Percentiles rank a stretch among this genome's conserved stretches.
Conservation (phyloP, 2,888 invertebrate genomes). For the Pheosia tremula region DNA sequence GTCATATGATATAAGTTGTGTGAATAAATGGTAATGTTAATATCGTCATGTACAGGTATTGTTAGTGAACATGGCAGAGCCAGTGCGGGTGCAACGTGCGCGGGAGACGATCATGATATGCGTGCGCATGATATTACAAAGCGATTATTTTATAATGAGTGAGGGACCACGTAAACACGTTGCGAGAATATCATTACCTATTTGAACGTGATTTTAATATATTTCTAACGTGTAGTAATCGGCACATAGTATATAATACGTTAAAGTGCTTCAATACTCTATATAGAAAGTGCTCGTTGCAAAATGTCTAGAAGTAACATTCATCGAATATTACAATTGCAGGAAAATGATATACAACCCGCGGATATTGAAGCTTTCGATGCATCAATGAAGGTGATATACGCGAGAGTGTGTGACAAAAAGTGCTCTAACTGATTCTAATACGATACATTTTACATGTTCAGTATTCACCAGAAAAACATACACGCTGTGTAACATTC, state of each 20-base stretch:
- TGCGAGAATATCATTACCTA: slow-evolving; percentile 33
- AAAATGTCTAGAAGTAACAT: slow-evolving; percentile 30
- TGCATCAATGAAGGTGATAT: slow-evolving; percentile 79
- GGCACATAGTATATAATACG: neutral
- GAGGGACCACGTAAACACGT: slow-evolving; percentile 40
- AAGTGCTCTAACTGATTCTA: slow-evolving; percentile 45
- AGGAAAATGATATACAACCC: slow-evolving; percentile 73
- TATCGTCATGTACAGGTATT: slow-evolving; percentile 37
- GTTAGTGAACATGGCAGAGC: slow-evolving; percentile 41
- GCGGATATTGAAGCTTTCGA: slow-evolving; percentile 78
- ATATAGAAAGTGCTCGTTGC: neutral
- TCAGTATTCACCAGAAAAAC: slow-evolving; percentile 36
- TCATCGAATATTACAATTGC: slow-evolving; percentile 54
- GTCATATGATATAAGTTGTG: slow-evolving; percentile 23
- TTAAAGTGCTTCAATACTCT: neutral
- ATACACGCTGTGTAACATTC: slow-evolving; percentile 45
- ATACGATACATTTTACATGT: slow-evolving; percentile 37
- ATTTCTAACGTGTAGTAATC: neutral
- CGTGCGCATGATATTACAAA: slow-evolving; percentile 48
- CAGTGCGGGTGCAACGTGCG: slow-evolving; percentile 57
- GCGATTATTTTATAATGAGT: slow-evolving; percentile 41
- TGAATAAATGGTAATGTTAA: slow-evolving; percentile 25
- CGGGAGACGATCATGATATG: slow-evolving; percentile 53
- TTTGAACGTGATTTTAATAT: slow-evolving; percentile 19
- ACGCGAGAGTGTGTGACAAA: slow-evolving; percentile 46